Evolutionary conservation across 2,113 vertebrate species (phyloP), one percentile per base, ranked within the genome.

Genomic region (Myodes glareolus): DNA sequence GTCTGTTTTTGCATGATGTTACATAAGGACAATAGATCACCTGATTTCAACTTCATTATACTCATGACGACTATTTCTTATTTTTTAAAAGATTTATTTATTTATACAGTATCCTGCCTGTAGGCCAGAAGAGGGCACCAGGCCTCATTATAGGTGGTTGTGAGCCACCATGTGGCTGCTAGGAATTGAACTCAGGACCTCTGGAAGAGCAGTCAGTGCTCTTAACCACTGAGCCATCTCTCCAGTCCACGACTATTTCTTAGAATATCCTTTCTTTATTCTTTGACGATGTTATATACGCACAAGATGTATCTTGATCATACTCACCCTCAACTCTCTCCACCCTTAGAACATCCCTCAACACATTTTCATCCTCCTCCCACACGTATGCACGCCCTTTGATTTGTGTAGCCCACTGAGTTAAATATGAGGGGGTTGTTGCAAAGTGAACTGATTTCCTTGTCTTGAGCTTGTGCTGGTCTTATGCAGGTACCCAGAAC

Each of bases 1-100:
- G 42, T 95, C 52, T 12, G 25, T 65, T 70, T 89, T 68, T 25
- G 52, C 27, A 2, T 0, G 3, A 36, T 29, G 50, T 93, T 84
- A 14, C 77, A 31, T 76, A 86, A 31, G 25, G 33, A 21, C 16
- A 67, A 12, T 33, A 19, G 31, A 31, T 67, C 16, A 76, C 39
- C 39, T 90, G 17, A 87, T 88, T 95, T 96, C 90, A 91, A 84
- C 11, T 42, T 75, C 10, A 90, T 84, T 70, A n/a, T 78, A 3
- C 82, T 68, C 72, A 11, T 21, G 76, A 94, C 89, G 82, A 73
- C 33, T 11, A 10, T 65, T 27, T 61, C 39, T 63, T 82, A 45
- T 45, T 45, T 45, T 45, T 45, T 45, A 5, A 55, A 55, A 55
- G 14, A 55, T 12, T 45, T 45, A 45, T 45, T 45, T 45, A 45